These are phyloP conservation scores for Rosalia funebris DNA, from an alignment of 2,888 invertebrate species.

Conservation along the genomic window DNA sequence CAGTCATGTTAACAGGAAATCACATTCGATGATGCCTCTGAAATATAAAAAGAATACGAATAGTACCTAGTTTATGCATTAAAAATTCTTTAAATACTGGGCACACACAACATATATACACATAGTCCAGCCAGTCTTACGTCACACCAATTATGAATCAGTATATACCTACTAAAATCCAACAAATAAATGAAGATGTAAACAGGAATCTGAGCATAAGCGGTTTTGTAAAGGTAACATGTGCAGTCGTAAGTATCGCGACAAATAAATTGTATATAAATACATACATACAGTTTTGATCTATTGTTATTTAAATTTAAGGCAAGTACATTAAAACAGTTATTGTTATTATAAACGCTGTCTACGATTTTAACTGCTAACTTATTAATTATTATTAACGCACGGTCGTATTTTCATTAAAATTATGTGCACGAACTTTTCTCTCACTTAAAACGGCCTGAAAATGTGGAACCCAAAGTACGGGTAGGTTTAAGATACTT, in stretches of 20 bases:
- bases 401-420: no score
- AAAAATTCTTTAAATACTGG: background rate
- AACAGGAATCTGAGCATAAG: conserved; percentile 10
- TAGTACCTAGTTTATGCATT: background rate
- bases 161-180: conserved; percentile 12
- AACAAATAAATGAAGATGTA: conserved; percentile 8
- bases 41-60: conserved; percentile 6
- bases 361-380: background rate
- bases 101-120: background rate
- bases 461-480: no score
- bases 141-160: conserved; percentile 14
- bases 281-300: no score
- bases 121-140: background rate
- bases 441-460: no score
- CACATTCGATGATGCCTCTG: conserved; percentile 18
- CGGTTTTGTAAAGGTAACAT: conserved; percentile 3
- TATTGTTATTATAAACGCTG: background rate
- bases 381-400: background rate
- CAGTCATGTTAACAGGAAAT: conserved; percentile 21
- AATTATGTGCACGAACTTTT: no score
- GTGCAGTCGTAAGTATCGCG: background rate
- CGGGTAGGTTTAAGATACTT: no score
- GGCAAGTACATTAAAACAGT: no score
- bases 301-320: no score
- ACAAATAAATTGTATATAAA: no score